Percentiles rank a stretch among this genome's conserved stretches.
Evolutionary conservation across 2,797 vertebrate genomes (phyloP).

Genomic region (Sebastes trivittatus): DNA sequence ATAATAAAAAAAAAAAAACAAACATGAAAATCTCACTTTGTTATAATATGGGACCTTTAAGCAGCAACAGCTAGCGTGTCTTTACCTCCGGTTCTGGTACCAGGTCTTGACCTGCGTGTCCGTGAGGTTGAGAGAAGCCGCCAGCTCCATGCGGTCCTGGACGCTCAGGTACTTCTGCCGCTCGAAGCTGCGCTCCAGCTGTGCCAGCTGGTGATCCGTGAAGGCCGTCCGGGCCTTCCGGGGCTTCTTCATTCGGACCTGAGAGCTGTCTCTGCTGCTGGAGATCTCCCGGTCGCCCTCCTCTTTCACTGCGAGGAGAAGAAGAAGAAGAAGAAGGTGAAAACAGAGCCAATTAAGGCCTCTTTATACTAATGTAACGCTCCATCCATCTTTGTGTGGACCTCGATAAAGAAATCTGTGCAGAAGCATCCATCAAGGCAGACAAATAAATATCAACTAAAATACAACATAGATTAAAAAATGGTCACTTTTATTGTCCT

Average conservation of each 20-base stretch:
- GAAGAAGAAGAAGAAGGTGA: neutral
- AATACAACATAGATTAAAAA: neutral
- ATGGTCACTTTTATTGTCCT: neutral
- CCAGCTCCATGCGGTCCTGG: slow-evolving; percentile 98
- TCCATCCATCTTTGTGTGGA: neutral
- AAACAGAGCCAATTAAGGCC: neutral
- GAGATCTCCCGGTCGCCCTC: slow-evolving; percentile 97
- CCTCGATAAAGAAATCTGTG: slow-evolving; percentile 4
- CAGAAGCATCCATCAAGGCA: neutral
- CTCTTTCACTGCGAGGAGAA: slow-evolving; percentile 88
- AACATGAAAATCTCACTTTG: too few species aligned
- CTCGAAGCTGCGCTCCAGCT: slow-evolving; percentile 98
- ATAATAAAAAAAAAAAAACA: too few species aligned
- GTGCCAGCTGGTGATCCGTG: slow-evolving; percentile 96
- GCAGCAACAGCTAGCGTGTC: neutral
- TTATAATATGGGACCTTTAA: neutral
- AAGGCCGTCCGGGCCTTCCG: slow-evolving; percentile 97
- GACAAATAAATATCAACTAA: neutral
- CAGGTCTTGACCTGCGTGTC: slow-evolving; percentile 99
- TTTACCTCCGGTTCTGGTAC: slow-evolving; percentile 99
- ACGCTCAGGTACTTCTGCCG: slow-evolving; percentile 98
- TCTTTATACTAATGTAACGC: neutral
- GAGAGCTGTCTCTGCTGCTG: slow-evolving; percentile 96
- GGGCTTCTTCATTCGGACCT: slow-evolving; percentile 95
- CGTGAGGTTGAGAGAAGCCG: slow-evolving; percentile 97